Percentiles rank a stretch among this genome's conserved stretches.
Evolutionary conservation across 2,888 invertebrate genomes (phyloP).

Genomic region (Dryococelus australis): DNA sequence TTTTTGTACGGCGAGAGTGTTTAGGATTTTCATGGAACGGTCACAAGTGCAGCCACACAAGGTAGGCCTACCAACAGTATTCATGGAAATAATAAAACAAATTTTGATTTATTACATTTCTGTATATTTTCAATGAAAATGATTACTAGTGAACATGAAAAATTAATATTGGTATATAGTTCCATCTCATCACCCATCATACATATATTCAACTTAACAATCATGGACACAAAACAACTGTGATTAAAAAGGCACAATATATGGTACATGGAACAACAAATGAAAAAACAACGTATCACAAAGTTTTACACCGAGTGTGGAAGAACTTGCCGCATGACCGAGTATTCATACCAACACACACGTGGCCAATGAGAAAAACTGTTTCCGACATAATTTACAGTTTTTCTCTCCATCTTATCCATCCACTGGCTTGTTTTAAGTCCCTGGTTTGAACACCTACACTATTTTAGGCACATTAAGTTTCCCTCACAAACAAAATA

Average conservation of each 20-base stretch:
- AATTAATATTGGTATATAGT: constrained; percentile 16
- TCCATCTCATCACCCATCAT: neutral
- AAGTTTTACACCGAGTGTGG: neutral
- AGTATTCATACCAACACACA: neutral
- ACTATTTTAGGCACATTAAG: constrained; percentile 6
- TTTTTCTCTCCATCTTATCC: neutral
- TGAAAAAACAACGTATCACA: neutral
- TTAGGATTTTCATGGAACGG: too few species aligned
- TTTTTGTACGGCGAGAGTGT: too few species aligned
- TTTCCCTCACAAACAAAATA: neutral
- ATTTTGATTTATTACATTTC: neutral
- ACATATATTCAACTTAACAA: constrained; percentile 6
- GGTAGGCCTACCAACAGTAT: too few species aligned
- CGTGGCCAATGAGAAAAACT: neutral
- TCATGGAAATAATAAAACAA: neutral
- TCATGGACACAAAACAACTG: constrained; percentile 16
- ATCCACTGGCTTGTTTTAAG: neutral
- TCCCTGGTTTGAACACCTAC: constrained; percentile 9
- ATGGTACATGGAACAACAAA: constrained; percentile 16
- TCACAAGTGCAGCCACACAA: too few species aligned
- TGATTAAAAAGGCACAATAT: constrained; percentile 16
- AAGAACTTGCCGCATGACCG: neutral
- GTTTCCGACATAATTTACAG: neutral
- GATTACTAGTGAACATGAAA: constrained; percentile 11
- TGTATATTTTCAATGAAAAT: constrained; percentile 16